Evolutionary conservation across 2,888 invertebrate genomes (phyloP).

Genomic region (Ligdia adustata): DNA sequence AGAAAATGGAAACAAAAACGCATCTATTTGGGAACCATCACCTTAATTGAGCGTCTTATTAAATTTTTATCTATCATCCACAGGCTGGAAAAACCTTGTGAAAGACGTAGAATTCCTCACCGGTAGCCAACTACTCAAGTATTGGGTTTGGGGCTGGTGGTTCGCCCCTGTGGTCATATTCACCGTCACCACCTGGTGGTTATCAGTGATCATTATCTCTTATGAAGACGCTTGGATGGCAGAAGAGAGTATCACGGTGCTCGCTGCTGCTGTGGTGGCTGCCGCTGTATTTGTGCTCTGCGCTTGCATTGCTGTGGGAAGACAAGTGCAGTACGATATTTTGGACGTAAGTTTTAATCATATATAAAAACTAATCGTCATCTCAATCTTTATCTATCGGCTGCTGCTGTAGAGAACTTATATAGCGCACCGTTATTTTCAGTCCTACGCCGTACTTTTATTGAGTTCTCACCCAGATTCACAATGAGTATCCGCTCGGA

Average conservation of each 20-base stretch:
- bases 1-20: no score
- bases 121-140: slow-evolving; percentile 45
- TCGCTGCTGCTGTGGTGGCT: slow-evolving; percentile 35
- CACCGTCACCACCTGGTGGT: slow-evolving; percentile 61
- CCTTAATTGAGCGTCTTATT: no score
- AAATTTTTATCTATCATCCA: not conserved
- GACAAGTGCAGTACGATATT: slow-evolving; percentile 67
- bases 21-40: no score
- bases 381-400: no score
- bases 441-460: no score
- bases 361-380: no score
- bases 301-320: slow-evolving; percentile 51
- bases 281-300: slow-evolving; percentile 43
- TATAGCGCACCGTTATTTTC: no score
- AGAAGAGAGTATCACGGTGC: slow-evolving; percentile 35
- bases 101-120: slow-evolving; percentile 70
- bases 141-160: slow-evolving; percentile 67
- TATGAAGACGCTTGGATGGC: slow-evolving; percentile 40
- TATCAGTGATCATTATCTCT: slow-evolving; percentile 32
- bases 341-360: slow-evolving; percentile 47
- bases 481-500: no score
- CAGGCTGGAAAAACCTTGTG: slow-evolving; percentile 64
- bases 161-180: slow-evolving; percentile 48
- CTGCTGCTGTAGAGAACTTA: no score
- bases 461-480: no score